These are phyloP conservation scores for Pelecanoides urinatrix DNA, from an alignment of 2,113 vertebrate genomes.

Conservation along the genomic window DNA sequence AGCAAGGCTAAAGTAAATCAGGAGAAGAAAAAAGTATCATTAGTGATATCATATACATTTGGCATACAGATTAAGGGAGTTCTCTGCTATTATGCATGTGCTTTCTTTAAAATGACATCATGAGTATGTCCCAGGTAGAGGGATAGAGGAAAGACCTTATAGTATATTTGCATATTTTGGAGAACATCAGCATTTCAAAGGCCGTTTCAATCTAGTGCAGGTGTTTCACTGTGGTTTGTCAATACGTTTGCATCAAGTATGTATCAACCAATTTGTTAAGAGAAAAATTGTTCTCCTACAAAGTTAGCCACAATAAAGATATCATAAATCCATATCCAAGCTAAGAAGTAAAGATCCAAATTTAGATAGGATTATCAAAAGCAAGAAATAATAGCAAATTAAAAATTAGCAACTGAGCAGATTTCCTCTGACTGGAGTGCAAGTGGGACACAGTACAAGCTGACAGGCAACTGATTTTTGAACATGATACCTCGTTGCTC, in stretches of 20 bases:
- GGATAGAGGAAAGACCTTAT: background rate
- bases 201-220: background rate
- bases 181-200: background rate
- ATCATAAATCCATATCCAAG: background rate
- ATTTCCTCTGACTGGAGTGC: background rate
- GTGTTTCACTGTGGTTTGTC: background rate
- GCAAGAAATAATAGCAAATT: background rate
- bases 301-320: background rate
- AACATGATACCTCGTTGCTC: background rate
- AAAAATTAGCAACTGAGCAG: background rate
- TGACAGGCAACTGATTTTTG: background rate
- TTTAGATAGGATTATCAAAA: background rate
- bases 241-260: background rate
- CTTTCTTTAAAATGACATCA: background rate
- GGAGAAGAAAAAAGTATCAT: background rate
- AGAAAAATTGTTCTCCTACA: background rate
- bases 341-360: background rate
- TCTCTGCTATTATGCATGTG: background rate
- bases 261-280: background rate
- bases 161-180: background rate
- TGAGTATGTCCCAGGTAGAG: background rate
- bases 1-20: background rate
- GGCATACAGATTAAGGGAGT: background rate
- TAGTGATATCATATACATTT: background rate
- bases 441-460: background rate